phyloP scores from a whole-genome alignment of 2,797 vertebrate genomes.

The Nyctalus aviator region DNA sequence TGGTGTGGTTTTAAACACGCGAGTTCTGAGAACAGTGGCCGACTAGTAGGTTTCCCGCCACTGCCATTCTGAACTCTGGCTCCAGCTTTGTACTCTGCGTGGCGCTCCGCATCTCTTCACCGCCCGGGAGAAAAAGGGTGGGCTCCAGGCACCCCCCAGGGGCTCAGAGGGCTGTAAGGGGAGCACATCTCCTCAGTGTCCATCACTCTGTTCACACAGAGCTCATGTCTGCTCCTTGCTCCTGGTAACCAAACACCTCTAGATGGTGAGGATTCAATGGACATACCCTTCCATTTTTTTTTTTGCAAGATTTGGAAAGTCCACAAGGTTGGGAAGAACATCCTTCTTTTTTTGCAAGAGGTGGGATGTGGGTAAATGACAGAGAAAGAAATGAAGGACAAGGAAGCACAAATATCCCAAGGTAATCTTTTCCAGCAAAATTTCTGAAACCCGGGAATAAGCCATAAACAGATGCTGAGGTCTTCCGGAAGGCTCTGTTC shows the following conservation, averaged over 20 bases:
- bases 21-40: background rate
- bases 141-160: background rate
- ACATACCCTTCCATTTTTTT: background rate
- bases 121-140: background rate
- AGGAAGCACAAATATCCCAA: background rate
- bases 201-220: background rate
- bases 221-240: background rate
- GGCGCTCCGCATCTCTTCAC: background rate
- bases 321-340: background rate
- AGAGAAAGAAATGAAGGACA: background rate
- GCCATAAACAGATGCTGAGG: background rate
- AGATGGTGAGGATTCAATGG: background rate
- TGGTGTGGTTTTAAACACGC: background rate
- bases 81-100: background rate
- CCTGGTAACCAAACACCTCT: background rate
- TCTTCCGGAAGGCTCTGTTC: conserved; percentile 1
- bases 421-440: background rate
- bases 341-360: conserved; percentile 33
- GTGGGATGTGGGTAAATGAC: background rate
- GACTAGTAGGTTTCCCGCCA: background rate
- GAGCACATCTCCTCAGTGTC: background rate
- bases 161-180: background rate
- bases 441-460: conserved; percentile 28
- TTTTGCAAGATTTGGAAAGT: background rate
- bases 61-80: background rate